Percentiles rank a stretch among this genome's conserved stretches.
These are phyloP conservation scores for Pseudomyrmex gracilis DNA, from an alignment of 1,140 invertebrate genomes.

Conservation along the genomic window DNA sequence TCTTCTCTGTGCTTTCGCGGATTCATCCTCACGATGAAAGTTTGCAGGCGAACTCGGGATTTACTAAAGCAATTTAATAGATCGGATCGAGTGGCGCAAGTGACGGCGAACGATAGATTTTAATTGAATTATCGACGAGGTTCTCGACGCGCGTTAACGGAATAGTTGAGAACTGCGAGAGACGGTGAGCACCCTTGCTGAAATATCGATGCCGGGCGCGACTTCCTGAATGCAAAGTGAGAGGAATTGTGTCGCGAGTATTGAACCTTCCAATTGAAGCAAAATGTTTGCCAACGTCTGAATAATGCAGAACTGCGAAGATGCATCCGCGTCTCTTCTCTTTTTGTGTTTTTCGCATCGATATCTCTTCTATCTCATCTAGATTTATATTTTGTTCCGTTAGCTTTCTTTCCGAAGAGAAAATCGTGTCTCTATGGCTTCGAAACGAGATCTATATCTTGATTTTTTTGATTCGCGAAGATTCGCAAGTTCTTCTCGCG, in stretches of 20 bases:
- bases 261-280: conserved; percentile 51
- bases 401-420: background rate
- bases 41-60: conserved; percentile 17
- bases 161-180: conserved; percentile 41
- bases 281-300: conserved; percentile 48
- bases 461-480: too few species aligned
- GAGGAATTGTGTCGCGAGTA: conserved; percentile 56
- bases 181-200: conserved; percentile 13
- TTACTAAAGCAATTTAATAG: conserved; percentile 60
- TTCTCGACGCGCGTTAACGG: conserved; percentile 40
- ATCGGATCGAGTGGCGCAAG: conserved; percentile 47
- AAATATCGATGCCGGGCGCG: conserved; percentile 35
- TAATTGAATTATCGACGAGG: conserved; percentile 59
- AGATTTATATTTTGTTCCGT: conserved; percentile 13
- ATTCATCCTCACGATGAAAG: conserved; percentile 33
- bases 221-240: conserved; percentile 50
- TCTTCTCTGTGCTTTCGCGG: background rate
- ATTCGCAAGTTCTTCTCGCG: too few species aligned
- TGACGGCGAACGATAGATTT: conserved; percentile 45
- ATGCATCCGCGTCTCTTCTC: background rate
- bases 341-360: conserved; percentile 16
- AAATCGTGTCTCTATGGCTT: background rate
- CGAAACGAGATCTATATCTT: background rate
- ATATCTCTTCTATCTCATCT: background rate
- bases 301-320: conserved; percentile 37